phyloP scores from a whole-genome alignment of 2,113 vertebrate species.

The Cairina moschata region DNA sequence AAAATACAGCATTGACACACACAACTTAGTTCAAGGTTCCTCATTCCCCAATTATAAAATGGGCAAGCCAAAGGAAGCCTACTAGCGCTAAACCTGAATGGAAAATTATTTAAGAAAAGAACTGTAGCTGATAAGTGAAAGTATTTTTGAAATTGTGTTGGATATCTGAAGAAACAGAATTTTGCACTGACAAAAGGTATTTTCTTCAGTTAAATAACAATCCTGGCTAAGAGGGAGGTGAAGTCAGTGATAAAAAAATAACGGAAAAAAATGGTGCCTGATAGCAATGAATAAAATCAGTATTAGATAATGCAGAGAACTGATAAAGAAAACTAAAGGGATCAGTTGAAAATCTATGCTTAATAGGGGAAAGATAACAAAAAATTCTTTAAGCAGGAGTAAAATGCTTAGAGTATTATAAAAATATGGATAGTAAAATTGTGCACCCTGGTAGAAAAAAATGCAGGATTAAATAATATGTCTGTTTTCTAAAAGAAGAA shows the following conservation, averaged over 20 bases:
- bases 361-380: slow-evolving; percentile 48
- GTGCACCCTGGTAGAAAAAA: background rate
- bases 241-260: slow-evolving; percentile 55
- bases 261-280: slow-evolving; percentile 49
- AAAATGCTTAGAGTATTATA: slow-evolving; percentile 1
- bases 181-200: slow-evolving; percentile 4
- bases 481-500: background rate
- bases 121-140: background rate
- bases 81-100: background rate
- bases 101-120: background rate
- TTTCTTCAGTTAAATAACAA: slow-evolving; percentile 36
- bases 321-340: slow-evolving; percentile 59
- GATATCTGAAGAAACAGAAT: background rate
- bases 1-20: background rate
- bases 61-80: background rate
- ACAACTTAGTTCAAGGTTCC: background rate
- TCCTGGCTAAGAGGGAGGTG: slow-evolving; percentile 23
- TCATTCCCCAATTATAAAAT: background rate
- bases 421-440: background rate
- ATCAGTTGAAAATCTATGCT: slow-evolving; percentile 37
- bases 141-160: background rate
- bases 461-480: background rate
- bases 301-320: slow-evolving; percentile 57
- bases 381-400: slow-evolving; percentile 21
- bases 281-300: slow-evolving; percentile 60